Evolutionary conservation across 2,113 vertebrate species (phyloP).

Genomic region (Scophthalmus maximus): DNA sequence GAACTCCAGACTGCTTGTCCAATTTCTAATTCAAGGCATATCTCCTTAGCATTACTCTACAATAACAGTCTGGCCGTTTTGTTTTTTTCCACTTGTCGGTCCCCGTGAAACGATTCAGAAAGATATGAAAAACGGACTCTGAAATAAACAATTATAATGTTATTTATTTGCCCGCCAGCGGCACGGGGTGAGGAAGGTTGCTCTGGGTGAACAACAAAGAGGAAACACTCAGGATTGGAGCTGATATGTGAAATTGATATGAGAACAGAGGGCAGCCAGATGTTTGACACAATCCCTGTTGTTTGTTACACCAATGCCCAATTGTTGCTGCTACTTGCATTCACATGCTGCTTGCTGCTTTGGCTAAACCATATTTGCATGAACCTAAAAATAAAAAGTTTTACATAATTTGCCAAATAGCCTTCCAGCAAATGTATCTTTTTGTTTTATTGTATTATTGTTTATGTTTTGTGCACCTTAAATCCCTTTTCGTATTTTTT

Average conservation of each 20-base stretch:
- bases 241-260: constrained; percentile 57
- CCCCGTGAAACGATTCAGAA: constrained; percentile 48
- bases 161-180: constrained; percentile 70
- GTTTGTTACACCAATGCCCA: constrained; percentile 25
- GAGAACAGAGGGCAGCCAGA: constrained; percentile 54
- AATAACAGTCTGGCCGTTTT: constrained; percentile 42
- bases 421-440: constrained; percentile 2
- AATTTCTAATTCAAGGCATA: constrained; percentile 36
- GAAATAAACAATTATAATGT: constrained; percentile 66
- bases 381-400: constrained; percentile 27
- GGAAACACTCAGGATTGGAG: constrained; percentile 55
- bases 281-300: constrained; percentile 56
- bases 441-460: constrained; percentile 2
- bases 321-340: constrained; percentile 38
- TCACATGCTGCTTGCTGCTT: constrained; percentile 39
- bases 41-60: constrained; percentile 38
- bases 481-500: constrained; percentile 3
- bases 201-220: constrained; percentile 52
- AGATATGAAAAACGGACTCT: constrained; percentile 58
- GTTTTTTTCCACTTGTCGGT: constrained; percentile 53
- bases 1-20: constrained; percentile 16
- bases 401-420: constrained; percentile 5
- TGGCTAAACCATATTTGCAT: constrained; percentile 3
- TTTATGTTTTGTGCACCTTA: constrained; percentile 11
- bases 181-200: constrained; percentile 29